These are phyloP conservation scores for Zootoca vivipara DNA, from an alignment of 2,113 vertebrate species.

Conservation along the genomic window DNA sequence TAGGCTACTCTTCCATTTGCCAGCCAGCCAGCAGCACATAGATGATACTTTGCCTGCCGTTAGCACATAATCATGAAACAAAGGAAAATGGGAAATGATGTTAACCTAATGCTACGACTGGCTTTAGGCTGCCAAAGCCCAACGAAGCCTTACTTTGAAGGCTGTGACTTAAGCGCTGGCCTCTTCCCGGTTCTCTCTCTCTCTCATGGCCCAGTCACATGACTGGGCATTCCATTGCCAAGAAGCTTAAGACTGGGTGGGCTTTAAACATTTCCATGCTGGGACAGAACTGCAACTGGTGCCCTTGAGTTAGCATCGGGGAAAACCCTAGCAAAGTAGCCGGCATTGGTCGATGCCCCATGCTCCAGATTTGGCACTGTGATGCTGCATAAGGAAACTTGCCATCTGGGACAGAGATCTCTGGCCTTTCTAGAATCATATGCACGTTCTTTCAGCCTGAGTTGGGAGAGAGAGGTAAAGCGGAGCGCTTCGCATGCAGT, in stretches of 20 bases:
- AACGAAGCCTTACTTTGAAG: not conserved
- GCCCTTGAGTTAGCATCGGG: not conserved
- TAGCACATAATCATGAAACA: not conserved
- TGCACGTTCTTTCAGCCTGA: not conserved
- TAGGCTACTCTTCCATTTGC: constrained; percentile 82
- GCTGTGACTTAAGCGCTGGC: not conserved
- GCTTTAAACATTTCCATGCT: not conserved
- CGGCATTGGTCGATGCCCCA: not conserved
- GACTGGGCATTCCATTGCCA: not conserved
- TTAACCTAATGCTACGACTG: not conserved
- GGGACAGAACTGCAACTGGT: not conserved
- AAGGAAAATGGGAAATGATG: not conserved
- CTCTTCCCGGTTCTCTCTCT: not conserved
- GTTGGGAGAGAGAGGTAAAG: not conserved
- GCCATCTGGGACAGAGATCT: not conserved
- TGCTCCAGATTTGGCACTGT: not conserved
- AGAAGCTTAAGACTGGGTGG: not conserved
- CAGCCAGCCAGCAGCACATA: constrained; percentile 91
- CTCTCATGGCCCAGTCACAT: not conserved
- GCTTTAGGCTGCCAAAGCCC: not conserved
- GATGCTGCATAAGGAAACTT: no score
- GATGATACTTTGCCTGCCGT: constrained; percentile 83
- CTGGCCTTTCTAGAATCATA: not conserved
- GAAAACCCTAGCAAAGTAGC: not conserved
- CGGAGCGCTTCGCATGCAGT: not conserved